These are phyloP conservation scores for Pseudocheirus occidentalis DNA, from an alignment of 2,797 vertebrate species.

Conservation along the genomic window DNA sequence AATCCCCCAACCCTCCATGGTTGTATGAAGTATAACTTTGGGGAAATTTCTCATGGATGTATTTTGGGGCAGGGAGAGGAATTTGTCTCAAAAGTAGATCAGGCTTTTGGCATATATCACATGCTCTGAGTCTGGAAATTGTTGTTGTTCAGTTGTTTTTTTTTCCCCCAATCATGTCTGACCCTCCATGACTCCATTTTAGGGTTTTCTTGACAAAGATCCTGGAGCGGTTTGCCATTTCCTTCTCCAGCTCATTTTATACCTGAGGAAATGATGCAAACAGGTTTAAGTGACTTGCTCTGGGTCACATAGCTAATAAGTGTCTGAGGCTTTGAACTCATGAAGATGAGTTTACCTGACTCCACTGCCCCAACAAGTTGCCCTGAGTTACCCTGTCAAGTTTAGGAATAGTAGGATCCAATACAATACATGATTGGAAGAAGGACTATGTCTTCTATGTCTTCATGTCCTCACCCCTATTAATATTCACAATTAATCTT, in stretches of 20 bases:
- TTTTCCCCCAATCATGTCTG: not conserved
- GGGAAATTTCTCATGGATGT: no score
- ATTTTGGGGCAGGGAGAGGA: not conserved
- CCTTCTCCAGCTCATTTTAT: not conserved
- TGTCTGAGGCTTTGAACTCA: not conserved
- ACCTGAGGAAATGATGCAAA: not conserved
- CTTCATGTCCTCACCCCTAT: not conserved
- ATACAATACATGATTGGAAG: not conserved
- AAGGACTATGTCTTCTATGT: not conserved
- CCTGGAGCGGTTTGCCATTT: not conserved
- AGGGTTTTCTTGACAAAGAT: not conserved
- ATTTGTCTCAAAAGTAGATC: not conserved
- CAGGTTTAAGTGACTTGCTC: not conserved
- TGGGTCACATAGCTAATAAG: not conserved
- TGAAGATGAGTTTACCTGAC: not conserved
- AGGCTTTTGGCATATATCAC: not conserved
- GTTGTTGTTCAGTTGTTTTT: not conserved
- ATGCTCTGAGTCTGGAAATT: not conserved
- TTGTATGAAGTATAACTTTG: not conserved
- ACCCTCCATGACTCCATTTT: not conserved
- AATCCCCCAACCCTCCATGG: not conserved
- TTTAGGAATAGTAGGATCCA: not conserved
- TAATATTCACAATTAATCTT: not conserved
- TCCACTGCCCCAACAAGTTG: not conserved
- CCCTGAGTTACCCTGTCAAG: no score